Conservation (phyloP, 2,797 vertebrate genomes). For the Valencia hispanica region DNA sequence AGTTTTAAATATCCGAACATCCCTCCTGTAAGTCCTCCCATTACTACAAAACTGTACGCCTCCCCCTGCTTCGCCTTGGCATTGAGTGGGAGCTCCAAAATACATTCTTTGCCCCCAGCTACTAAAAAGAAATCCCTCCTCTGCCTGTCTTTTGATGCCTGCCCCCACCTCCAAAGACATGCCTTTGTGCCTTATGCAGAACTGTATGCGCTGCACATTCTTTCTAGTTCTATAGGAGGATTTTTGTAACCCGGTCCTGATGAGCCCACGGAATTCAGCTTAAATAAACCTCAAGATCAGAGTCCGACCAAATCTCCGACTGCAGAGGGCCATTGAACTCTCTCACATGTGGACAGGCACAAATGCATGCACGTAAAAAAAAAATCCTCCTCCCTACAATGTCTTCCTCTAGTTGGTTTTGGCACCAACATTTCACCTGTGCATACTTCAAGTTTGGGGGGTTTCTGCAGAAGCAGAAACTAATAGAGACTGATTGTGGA, state of each 20-base stretch:
- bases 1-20: constrained; percentile 49
- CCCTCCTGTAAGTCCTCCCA: constrained; percentile 57
- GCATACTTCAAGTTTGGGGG: constrained; percentile 6
- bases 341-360: constrained; percentile 33
- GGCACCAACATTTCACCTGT: constrained; percentile 29
- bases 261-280: constrained; percentile 83
- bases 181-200: constrained; percentile 83
- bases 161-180: constrained; percentile 82
- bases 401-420: constrained; percentile 32
- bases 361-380: constrained; percentile 10
- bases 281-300: constrained; percentile 85
- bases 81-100: constrained; percentile 69
- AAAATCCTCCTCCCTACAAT: constrained; percentile 10
- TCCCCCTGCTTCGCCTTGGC: constrained; percentile 51
- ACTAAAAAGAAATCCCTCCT: constrained; percentile 79
- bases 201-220: constrained; percentile 84
- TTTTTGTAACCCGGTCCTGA: constrained; percentile 80
- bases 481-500: constrained; percentile 15
- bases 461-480: constrained; percentile 18
- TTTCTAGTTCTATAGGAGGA: constrained; percentile 84
- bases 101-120: constrained; percentile 79
- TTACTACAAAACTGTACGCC: constrained; percentile 49
- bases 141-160: constrained; percentile 81
- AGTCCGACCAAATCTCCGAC: constrained; percentile 73
- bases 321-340: constrained; percentile 69